Percentiles rank a stretch among this genome's conserved stretches.
These are phyloP conservation scores for Gari tellinella DNA, from an alignment of 2,888 invertebrate species.

Conservation along the genomic window DNA sequence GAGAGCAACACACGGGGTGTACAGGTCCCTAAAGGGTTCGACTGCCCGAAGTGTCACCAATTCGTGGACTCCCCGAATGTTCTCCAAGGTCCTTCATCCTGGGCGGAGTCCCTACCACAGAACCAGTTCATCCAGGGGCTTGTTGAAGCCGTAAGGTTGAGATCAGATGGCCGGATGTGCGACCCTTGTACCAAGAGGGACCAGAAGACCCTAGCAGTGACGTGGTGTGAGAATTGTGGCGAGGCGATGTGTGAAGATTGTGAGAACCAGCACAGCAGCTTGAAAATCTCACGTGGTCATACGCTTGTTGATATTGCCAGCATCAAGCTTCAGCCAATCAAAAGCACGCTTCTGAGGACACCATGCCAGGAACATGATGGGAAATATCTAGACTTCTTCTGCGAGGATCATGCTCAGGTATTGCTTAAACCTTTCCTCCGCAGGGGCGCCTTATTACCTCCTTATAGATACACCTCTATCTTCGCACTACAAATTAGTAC, in stretches of 20 bases:
- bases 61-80: slow-evolving; percentile 51
- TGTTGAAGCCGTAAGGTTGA: slow-evolving; percentile 59
- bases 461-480: too few species aligned
- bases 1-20: slow-evolving; percentile 56
- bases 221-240: slow-evolving; percentile 66
- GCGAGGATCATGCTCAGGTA: slow-evolving; percentile 63
- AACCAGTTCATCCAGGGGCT: slow-evolving; percentile 64
- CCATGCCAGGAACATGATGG: slow-evolving; percentile 62
- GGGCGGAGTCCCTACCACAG: slow-evolving; percentile 62
- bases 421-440: background rate
- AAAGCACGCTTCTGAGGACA: slow-evolving; percentile 55
- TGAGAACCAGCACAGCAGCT: slow-evolving; percentile 57
- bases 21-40: slow-evolving; percentile 56
- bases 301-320: slow-evolving; percentile 57
- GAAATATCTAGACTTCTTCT: slow-evolving; percentile 64
- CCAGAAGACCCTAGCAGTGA: slow-evolving; percentile 38
- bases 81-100: slow-evolving; percentile 54
- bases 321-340: slow-evolving; percentile 63
- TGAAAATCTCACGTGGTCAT: slow-evolving; percentile 53
- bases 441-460: too few species aligned
- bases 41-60: slow-evolving; percentile 62
- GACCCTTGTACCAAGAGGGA: slow-evolving; percentile 57
- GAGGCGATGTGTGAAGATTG: slow-evolving; percentile 64
- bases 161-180: slow-evolving; percentile 57
- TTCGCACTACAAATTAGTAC: too few species aligned